Conservation (phyloP, 1,140 invertebrate species). For the Homarus americanus region DNA sequence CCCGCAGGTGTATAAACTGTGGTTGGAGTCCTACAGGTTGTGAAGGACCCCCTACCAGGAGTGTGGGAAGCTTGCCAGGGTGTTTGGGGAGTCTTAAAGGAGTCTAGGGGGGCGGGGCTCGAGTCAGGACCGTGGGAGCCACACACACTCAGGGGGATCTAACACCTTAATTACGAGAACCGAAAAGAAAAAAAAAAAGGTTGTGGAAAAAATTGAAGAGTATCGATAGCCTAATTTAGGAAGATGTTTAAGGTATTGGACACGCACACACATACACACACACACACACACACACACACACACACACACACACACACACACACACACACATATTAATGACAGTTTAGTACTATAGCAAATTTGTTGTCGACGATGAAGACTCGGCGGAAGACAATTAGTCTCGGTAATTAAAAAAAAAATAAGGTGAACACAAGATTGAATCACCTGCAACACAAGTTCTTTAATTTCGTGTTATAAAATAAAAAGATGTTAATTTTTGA, state of each 20-base stretch:
- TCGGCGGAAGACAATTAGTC: no score
- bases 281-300: background rate
- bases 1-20: background rate
- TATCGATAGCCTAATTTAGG: background rate
- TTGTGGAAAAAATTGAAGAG: background rate
- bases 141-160: no score
- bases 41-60: background rate
- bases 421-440: no score
- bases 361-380: no score
- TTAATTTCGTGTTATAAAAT: no score
- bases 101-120: background rate
- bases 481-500: no score
- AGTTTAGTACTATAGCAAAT: no score
- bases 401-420: no score
- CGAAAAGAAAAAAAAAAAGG: background rate
- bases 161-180: slow-evolving; percentile 12
- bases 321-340: no score
- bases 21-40: background rate
- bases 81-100: background rate
- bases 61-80: background rate
- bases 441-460: no score
- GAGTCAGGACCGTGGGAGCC: background rate
- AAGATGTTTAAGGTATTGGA: background rate
- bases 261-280: background rate
- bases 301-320: no score